phyloP scores from a whole-genome alignment of 1,140 invertebrate species.

The Cyclina sinensis region DNA sequence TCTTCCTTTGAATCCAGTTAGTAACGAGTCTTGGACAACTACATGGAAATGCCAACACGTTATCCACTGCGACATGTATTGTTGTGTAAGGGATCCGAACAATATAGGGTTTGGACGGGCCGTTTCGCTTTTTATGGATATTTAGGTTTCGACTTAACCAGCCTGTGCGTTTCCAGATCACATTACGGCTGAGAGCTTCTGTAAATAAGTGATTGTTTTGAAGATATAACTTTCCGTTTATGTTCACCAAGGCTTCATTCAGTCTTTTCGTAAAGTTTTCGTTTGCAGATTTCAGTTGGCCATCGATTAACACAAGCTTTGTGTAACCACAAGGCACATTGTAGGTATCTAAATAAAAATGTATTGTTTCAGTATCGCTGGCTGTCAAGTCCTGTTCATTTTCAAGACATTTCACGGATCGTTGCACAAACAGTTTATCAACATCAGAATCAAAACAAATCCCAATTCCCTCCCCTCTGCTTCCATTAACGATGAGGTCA shows the following conservation, averaged over 20 bases:
- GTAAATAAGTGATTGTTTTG: background rate
- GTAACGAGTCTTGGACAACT: background rate
- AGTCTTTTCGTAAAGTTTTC: background rate
- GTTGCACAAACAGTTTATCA: background rate
- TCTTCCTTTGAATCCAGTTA: background rate
- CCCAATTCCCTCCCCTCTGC: background rate
- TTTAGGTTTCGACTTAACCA: background rate
- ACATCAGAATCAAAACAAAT: background rate
- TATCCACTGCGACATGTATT: background rate
- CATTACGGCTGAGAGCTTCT: background rate
- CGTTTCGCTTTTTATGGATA: background rate
- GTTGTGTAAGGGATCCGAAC: background rate
- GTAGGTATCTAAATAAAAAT: background rate
- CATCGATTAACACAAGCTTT: background rate
- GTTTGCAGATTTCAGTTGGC: background rate
- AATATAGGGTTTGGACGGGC: background rate
- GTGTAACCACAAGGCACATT: background rate
- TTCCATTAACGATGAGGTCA: background rate
- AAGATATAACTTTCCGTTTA: background rate
- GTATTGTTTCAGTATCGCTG: background rate
- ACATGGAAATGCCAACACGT: conserved; percentile 8
- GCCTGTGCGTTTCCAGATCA: background rate
- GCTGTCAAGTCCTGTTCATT: background rate
- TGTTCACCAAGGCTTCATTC: background rate
- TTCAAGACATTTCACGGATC: background rate